A percentile compares a stretch with the other conserved stretches of the same genome.
These are phyloP conservation scores for Diogma glabrata DNA, from an alignment of 2,888 invertebrate species.

Conservation along the genomic window DNA sequence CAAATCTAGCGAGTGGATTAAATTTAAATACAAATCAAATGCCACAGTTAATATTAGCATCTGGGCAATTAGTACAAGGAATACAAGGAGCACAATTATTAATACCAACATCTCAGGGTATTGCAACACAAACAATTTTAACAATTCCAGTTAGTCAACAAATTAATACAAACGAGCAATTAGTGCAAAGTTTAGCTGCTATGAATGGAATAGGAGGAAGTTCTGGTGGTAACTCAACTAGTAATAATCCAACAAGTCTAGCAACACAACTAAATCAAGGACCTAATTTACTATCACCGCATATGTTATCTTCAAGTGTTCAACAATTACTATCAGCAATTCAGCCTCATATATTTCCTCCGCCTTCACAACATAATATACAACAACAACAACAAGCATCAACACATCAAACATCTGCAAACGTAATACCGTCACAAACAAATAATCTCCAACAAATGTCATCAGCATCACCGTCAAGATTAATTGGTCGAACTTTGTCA, in stretches of 20 bases:
- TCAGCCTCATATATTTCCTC: conserved; percentile 52
- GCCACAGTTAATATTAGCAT: conserved; percentile 85
- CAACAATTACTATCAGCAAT: conserved; percentile 66
- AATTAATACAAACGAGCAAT: conserved; percentile 59
- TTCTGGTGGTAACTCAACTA: not conserved
- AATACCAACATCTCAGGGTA: conserved; percentile 91
- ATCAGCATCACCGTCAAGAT: conserved; percentile 12
- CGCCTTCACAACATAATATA: conserved; percentile 36
- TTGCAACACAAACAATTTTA: conserved; percentile 89
- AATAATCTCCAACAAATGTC: conserved; percentile 20
- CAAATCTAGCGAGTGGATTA: not conserved
- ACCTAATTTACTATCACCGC: conserved; percentile 45
- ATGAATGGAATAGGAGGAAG: conserved; percentile 19
- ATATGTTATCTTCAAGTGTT: conserved; percentile 60
- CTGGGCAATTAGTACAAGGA: conserved; percentile 83
- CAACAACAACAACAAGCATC: conserved; percentile 32
- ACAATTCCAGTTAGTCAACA: conserved; percentile 85
- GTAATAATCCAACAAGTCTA: conserved; percentile 60
- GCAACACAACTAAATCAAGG: conserved; percentile 56
- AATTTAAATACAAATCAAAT: conserved; percentile 38
- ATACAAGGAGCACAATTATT: conserved; percentile 89
- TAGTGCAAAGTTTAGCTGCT: conserved; percentile 30
- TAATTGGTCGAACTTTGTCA: not conserved
- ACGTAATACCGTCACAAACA: conserved; percentile 15
- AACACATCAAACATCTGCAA: conserved; percentile 19